Evolutionary conservation across 1,140 invertebrate species (phyloP).

Genomic region (Dendrolimus punctatus): DNA sequence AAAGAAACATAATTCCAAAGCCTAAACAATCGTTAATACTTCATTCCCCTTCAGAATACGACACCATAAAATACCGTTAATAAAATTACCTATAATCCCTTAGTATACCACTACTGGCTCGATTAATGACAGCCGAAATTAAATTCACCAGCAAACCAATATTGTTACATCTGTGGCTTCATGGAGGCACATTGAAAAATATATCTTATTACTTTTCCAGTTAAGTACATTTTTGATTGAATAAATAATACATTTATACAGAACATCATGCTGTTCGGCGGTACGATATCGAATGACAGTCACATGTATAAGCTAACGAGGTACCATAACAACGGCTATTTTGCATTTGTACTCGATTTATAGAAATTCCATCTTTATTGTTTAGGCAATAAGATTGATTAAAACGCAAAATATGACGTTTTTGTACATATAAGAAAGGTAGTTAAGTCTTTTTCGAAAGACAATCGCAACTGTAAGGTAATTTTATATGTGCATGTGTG

Average conservation of each 20-base stretch:
- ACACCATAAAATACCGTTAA: slow-evolving; percentile 34
- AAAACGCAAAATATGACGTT: too few species aligned
- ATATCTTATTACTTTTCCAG: slow-evolving; percentile 19
- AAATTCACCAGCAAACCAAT: slow-evolving; percentile 47
- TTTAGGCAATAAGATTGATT: too few species aligned
- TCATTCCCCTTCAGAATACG: background rate
- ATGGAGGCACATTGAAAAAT: background rate
- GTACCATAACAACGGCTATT: slow-evolving; percentile 43
- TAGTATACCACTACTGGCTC: slow-evolving; percentile 30
- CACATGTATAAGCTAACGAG: slow-evolving; percentile 59
- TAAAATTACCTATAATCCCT: slow-evolving; percentile 56
- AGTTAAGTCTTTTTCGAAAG: too few species aligned
- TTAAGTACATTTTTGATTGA: slow-evolving; percentile 28
- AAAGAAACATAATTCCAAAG: background rate
- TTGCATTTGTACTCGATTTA: slow-evolving; percentile 7
- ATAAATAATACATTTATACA: slow-evolving; percentile 2
- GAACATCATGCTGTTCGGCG: slow-evolving; percentile 13
- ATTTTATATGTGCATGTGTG: too few species aligned
- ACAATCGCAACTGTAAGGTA: too few species aligned
- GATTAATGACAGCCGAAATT: slow-evolving; percentile 62
- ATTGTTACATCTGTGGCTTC: slow-evolving; percentile 34
- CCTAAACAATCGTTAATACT: background rate
- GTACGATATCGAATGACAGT: slow-evolving; percentile 61
- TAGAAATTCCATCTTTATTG: too few species aligned
- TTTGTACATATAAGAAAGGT: too few species aligned